Conservation (phyloP, 1,140 invertebrate species). For the Scaptomyza hsui region DNA sequence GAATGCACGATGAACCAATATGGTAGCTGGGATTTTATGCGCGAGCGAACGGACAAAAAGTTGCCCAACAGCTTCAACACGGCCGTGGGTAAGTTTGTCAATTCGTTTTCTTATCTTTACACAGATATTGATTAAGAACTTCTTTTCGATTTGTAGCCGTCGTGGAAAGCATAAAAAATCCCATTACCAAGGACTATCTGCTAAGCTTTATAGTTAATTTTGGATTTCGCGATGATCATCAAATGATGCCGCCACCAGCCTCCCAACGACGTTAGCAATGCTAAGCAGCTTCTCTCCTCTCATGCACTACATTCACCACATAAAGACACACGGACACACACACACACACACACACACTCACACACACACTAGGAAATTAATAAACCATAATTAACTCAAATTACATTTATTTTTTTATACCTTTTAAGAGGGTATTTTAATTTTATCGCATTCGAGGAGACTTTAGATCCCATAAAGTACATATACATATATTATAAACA, state of each 20-base stretch:
- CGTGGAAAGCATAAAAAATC: conserved; percentile 88
- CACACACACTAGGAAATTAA: conserved; percentile 36
- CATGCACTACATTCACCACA: conserved; percentile 19
- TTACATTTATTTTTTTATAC: background rate
- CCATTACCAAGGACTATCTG: conserved; percentile 92
- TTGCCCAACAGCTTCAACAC: conserved; percentile 96
- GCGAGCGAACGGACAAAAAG: conserved; percentile 98
- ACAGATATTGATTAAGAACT: background rate
- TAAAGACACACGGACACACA: conserved; percentile 18
- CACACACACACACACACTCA: background rate
- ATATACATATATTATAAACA: background rate
- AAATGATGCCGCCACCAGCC: conserved; percentile 88
- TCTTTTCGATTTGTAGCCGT: conserved; percentile 87
- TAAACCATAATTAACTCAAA: conserved; percentile 21
- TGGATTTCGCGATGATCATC: conserved; percentile 86
- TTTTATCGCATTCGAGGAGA: background rate
- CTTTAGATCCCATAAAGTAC: background rate
- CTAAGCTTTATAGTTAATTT: conserved; percentile 89
- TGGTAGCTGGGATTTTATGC: conserved; percentile 96
- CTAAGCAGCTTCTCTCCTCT: conserved; percentile 17
- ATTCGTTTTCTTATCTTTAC: background rate
- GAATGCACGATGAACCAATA: conserved; percentile 93
- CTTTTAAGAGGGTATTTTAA: background rate
- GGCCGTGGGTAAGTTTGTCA: conserved; percentile 87
- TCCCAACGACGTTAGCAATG: conserved; percentile 33